A percentile compares a stretch with the other conserved stretches of the same genome.
Conservation (phyloP, 1,140 invertebrate genomes). For the Drosophila lini region DNA sequence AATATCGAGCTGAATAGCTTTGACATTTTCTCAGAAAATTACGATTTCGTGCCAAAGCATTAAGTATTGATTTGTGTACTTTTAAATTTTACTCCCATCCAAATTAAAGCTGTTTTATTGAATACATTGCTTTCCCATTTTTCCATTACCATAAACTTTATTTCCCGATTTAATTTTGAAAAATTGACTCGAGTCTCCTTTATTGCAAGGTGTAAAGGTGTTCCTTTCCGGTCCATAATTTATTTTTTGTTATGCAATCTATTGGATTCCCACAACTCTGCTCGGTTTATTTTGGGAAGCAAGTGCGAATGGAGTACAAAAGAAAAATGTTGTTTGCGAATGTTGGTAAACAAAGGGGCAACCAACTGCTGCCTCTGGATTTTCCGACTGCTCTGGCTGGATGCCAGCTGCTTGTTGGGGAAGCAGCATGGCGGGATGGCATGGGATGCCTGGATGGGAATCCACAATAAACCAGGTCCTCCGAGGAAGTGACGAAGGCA, state of each 20-base stretch:
- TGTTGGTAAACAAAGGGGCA: conserved; percentile 63
- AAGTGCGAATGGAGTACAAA: conserved; percentile 48
- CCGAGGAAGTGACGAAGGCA: conserved; percentile 35
- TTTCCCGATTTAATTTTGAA: not conserved
- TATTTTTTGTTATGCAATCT: conserved; percentile 53
- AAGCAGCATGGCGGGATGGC: not conserved
- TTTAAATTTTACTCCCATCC: not conserved
- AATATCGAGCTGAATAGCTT: not conserved
- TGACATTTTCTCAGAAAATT: not conserved
- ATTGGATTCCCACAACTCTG: conserved; percentile 36
- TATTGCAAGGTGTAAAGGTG: conserved; percentile 2
- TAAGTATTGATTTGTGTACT: not conserved
- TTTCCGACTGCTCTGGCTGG: conserved; percentile 51
- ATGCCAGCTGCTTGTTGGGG: conserved; percentile 58
- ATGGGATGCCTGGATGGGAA: not conserved
- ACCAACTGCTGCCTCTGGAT: conserved; percentile 19
- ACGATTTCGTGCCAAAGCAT: not conserved
- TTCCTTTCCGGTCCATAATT: conserved; percentile 19
- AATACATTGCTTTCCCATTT: not conserved
- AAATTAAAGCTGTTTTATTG: not conserved
- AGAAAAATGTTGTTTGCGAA: conserved; percentile 59
- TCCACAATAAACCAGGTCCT: conserved; percentile 44
- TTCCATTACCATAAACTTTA: not conserved
- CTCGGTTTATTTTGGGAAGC: conserved; percentile 45
- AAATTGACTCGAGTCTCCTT: not conserved